Evolutionary conservation across 2,888 invertebrate genomes (phyloP), one percentile per base, ranked within the genome.

Genomic region (Cheilosia vernalis): DNA sequence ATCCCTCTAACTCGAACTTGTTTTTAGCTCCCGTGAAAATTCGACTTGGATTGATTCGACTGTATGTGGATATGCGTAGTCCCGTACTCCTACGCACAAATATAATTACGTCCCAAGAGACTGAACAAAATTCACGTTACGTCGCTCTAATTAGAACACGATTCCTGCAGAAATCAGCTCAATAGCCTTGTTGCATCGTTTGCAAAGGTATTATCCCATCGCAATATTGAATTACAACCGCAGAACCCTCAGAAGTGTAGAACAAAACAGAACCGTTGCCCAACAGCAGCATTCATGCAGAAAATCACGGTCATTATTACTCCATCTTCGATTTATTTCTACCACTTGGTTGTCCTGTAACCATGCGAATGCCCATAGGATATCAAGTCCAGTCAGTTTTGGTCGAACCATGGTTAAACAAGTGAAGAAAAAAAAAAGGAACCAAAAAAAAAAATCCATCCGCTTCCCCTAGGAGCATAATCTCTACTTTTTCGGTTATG

Each of bases 291-390:
- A 70, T 56, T 70, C 84, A 76, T 77, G 81, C 76, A 77, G 81
- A 85, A 85, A 81, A 85, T 77, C 76, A 77, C 70, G 56, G 72
- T 67, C 72, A 81, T 85, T 77, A 85, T 76, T 55, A 66, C 56
- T 70, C 21, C 63, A 69, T 55, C 64, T 72, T 64, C 64, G 44
- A 60, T 42, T 51, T 63, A 56, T 47, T 55, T 44, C 47, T 44
- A 63, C 40, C 21, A 49, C 24, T 74, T 49, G 44, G 40, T 58
- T 61, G 17, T 74, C 64, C 74, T 69, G 51, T 42, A 53, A 66
- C 69, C 49, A 63, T 70, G 69, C 42, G 69, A 64, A 69, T 69
- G 64, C 30, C 51, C 51, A 5, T 2, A 42, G 58, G 37, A 69
- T 56, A 73, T 47, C 73, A 53, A 56, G 67, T 61, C 76, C 60